These are phyloP conservation scores for Acrobasis repandana DNA, from an alignment of 2,888 invertebrate genomes.

Conservation along the genomic window DNA sequence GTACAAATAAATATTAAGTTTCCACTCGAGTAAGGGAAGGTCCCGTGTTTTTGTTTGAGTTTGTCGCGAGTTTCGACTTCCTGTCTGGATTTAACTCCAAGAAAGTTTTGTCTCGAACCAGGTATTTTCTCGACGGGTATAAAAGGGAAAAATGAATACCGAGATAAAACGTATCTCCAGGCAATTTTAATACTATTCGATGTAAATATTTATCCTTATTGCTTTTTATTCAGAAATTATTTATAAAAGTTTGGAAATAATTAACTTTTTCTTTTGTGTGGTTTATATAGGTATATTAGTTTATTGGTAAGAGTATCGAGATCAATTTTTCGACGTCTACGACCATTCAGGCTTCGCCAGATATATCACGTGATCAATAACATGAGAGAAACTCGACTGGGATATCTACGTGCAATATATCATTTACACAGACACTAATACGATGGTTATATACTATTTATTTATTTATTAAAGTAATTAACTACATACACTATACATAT, in stretches of 20 bases:
- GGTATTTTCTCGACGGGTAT: slow-evolving; percentile 32
- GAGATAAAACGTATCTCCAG: slow-evolving; percentile 28
- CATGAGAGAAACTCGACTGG: no score
- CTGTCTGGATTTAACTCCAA: slow-evolving; percentile 43
- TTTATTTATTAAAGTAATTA: no score
- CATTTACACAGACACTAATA: no score
- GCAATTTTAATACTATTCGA: background rate
- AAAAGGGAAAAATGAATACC: slow-evolving; percentile 28
- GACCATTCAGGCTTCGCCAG: no score
- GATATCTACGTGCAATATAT: no score
- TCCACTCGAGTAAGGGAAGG: slow-evolving; percentile 35
- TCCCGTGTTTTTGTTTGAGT: slow-evolving; percentile 46
- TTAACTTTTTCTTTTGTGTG: no score
- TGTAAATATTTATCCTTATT: background rate
- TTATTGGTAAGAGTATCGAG: no score
- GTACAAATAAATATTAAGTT: slow-evolving; percentile 35
- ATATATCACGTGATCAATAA: no score
- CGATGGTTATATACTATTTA: no score
- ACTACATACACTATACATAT: no score
- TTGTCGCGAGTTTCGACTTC: slow-evolving; percentile 42
- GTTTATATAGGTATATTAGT: no score
- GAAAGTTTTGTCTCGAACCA: slow-evolving; percentile 43
- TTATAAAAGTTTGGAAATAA: background rate
- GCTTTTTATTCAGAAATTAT: background rate
- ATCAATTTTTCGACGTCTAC: no score